Conservation (phyloP, 2,797 vertebrate genomes). For the Lepilemur ruficaudatus region DNA sequence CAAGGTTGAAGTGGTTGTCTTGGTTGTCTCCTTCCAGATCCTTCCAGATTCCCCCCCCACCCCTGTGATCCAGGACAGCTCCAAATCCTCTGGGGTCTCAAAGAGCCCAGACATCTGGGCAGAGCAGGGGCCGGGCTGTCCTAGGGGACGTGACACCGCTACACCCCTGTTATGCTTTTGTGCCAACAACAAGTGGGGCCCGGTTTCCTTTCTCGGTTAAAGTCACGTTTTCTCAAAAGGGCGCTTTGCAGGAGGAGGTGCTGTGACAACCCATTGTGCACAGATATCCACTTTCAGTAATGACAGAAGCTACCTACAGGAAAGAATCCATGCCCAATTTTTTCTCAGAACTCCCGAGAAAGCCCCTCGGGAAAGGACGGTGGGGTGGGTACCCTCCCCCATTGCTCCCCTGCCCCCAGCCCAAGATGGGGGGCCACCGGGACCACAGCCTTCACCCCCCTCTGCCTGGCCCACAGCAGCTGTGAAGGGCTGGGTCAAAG, state of each 20-base stretch:
- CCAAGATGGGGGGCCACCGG: background rate
- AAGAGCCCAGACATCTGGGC: background rate
- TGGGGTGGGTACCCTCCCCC: too few relatives aligned
- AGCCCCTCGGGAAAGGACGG: background rate
- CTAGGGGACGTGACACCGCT: fast-evolving
- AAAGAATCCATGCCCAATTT: background rate
- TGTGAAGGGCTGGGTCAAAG: background rate
- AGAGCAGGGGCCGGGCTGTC: background rate
- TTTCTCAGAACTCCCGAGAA: background rate
- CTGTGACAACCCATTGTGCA: fast-evolving
- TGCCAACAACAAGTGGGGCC: background rate
- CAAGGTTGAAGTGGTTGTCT: background rate
- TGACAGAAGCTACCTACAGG: background rate
- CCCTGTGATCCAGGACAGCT: background rate
- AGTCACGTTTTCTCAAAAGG: background rate
- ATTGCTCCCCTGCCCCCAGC: background rate
- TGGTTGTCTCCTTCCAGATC: background rate
- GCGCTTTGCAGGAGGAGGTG: too few relatives aligned
- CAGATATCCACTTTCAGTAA: background rate
- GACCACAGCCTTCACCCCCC: background rate
- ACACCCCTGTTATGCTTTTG: background rate
- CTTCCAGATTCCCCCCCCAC: background rate
- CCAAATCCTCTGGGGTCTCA: background rate
- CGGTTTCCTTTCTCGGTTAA: background rate
- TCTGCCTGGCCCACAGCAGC: background rate